Evolutionary conservation across 2,797 vertebrate species (phyloP).

Genomic region (Siniperca undulata): DNA sequence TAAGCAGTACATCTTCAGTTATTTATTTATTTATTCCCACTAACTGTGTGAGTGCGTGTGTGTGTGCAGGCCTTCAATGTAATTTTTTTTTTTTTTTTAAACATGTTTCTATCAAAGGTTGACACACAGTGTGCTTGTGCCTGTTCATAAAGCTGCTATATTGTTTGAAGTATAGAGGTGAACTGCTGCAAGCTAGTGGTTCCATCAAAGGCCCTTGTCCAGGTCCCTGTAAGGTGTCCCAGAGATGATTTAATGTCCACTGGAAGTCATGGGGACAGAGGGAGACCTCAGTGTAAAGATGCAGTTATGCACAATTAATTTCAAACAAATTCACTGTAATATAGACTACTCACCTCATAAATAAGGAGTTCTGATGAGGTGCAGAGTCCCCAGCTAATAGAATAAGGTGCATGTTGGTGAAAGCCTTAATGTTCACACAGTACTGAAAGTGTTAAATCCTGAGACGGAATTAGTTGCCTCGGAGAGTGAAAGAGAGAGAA

Average conservation of each 20-base stretch:
- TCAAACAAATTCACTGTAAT: conserved; percentile 1
- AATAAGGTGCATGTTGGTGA: conserved; percentile 1
- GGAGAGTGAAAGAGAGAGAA: conserved; percentile 1
- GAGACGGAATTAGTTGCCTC: background rate
- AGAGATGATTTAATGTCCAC: background rate
- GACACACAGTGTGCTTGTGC: conserved; percentile 30
- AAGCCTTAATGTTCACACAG: conserved; percentile 39
- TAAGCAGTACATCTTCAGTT: conserved; percentile 49
- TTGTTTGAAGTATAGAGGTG: conserved; percentile 14
- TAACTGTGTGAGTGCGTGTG: conserved; percentile 4
- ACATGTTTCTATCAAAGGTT: background rate
- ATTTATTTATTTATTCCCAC: conserved; percentile 83
- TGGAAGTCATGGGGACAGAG: conserved; percentile 2
- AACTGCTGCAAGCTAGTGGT: conserved; percentile 2
- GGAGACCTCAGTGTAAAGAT: background rate
- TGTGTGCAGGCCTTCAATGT: conserved; percentile 16
- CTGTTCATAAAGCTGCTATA: conserved; percentile 64
- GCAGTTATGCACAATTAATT: conserved; percentile 2
- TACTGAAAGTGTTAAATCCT: conserved; percentile 23
- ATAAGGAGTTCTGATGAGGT: background rate
- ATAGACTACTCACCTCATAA: background rate
- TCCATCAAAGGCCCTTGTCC: background rate
- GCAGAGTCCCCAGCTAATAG: background rate
- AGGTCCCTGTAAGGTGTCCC: background rate
- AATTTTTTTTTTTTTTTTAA: background rate